Conservation (phyloP, 2,888 invertebrate species). For the Hirtodrosophila alboralis region DNA sequence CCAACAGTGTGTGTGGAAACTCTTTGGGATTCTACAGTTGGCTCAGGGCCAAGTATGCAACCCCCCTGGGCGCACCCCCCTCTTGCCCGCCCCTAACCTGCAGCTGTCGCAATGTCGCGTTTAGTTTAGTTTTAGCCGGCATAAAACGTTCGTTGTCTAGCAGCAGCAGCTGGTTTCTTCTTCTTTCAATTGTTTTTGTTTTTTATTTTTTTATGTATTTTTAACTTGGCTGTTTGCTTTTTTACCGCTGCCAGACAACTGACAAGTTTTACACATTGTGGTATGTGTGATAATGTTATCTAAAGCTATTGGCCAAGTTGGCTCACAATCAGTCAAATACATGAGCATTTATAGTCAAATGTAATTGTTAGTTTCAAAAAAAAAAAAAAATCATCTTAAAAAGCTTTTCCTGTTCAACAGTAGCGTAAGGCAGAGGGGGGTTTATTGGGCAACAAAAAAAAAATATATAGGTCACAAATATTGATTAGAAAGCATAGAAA, state of each 20-base stretch:
- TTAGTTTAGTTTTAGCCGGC: slow-evolving; percentile 28
- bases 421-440: too few relatives aligned
- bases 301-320: slow-evolving; percentile 13
- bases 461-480: too few relatives aligned
- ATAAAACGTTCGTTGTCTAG: slow-evolving; percentile 32
- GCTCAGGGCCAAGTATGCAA: slow-evolving; percentile 32
- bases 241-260: slow-evolving; percentile 46
- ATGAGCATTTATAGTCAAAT: slow-evolving; percentile 9
- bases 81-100: slow-evolving; percentile 1
- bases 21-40: slow-evolving; percentile 37
- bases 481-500: too few relatives aligned
- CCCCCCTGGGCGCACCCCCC: background rate
- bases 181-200: slow-evolving; percentile 16
- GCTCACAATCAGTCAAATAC: slow-evolving; percentile 32
- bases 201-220: slow-evolving; percentile 52
- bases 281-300: slow-evolving; percentile 42
- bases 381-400: too few relatives aligned
- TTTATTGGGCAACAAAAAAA: too few relatives aligned
- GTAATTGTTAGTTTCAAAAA: slow-evolving; percentile 21
- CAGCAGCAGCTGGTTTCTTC: slow-evolving; percentile 36
- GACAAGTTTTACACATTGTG: slow-evolving; percentile 34
- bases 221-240: slow-evolving; percentile 48
- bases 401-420: too few relatives aligned
- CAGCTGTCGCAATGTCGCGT: slow-evolving; percentile 40
- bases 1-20: slow-evolving; percentile 38